A percentile compares a stretch with the other conserved stretches of the same genome.
Evolutionary conservation across 2,797 vertebrate genomes (phyloP).

Genomic region (Rachycentron canadum): DNA sequence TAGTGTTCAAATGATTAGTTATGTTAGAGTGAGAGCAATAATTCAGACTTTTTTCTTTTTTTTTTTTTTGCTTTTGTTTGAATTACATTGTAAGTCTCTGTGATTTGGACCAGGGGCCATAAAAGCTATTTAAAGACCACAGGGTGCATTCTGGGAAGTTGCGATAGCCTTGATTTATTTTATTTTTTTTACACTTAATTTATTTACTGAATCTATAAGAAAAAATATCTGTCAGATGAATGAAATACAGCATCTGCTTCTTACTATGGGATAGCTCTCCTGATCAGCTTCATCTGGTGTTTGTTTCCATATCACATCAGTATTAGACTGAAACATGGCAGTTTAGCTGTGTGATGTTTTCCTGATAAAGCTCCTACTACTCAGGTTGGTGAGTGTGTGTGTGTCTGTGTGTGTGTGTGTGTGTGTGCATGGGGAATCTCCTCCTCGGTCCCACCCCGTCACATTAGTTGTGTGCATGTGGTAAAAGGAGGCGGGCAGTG

Average conservation of each 20-base stretch:
- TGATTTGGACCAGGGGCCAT: not conserved
- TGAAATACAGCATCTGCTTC: not conserved
- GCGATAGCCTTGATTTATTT: not conserved
- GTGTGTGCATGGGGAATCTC: slow-evolving; percentile 68
- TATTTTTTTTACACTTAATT: not conserved
- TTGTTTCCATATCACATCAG: too few relatives aligned
- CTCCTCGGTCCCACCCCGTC: slow-evolving; percentile 74
- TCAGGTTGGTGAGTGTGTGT: not conserved
- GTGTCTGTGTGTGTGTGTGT: not conserved
- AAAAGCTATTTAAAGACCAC: not conserved
- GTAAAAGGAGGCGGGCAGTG: slow-evolving; percentile 59
- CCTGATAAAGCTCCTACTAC: not conserved
- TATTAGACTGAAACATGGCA: not conserved
- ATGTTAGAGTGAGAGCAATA: not conserved
- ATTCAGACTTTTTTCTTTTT: too few relatives aligned
- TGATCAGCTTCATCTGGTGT: not conserved
- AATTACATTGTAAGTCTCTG: not conserved
- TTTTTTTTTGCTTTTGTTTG: not conserved
- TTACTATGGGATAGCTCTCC: not conserved
- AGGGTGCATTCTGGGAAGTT: not conserved
- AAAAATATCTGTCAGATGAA: not conserved
- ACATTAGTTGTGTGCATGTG: slow-evolving; percentile 47
- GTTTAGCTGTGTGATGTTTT: not conserved
- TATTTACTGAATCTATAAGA: not conserved
- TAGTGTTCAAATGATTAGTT: not conserved